Evolutionary conservation across 2,113 vertebrate genomes (phyloP).

Genomic region (Chaetodon trifascialis): DNA sequence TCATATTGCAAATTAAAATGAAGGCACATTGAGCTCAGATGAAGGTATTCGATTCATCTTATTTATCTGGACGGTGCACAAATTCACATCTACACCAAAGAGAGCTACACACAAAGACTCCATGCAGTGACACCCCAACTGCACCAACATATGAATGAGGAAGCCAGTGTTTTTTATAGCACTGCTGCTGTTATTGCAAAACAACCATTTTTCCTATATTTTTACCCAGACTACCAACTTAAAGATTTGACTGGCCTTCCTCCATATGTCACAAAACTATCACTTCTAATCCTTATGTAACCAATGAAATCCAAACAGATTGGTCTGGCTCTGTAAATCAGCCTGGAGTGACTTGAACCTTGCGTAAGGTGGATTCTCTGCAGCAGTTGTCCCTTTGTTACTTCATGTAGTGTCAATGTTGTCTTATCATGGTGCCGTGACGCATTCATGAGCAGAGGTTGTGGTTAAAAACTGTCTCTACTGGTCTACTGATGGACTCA

Average conservation of each 20-base stretch:
- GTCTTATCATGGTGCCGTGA: not conserved
- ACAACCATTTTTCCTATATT: not conserved
- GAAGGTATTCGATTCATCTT: not conserved
- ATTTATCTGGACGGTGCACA: not conserved
- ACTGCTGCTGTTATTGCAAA: not conserved
- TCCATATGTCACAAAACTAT: not conserved
- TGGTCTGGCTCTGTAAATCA: not conserved
- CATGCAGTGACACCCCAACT: not conserved
- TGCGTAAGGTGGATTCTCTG: not conserved
- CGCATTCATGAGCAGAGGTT: no score
- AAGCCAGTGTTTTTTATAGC: not conserved
- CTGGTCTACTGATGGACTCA: no score
- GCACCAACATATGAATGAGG: not conserved
- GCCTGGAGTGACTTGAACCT: not conserved
- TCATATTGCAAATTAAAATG: not conserved
- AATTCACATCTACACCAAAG: not conserved
- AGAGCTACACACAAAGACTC: not conserved
- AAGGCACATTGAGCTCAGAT: no score
- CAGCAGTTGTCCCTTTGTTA: not conserved
- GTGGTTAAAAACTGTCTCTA: no score
- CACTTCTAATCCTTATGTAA: not conserved
- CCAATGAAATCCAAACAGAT: not conserved
- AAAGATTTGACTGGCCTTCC: not conserved
- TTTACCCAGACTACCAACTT: not conserved
- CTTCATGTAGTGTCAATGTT: not conserved